Base-by-base conservation (phyloP, 2,113 vertebrate genomes). In the Chamaea fasciata region DNA sequence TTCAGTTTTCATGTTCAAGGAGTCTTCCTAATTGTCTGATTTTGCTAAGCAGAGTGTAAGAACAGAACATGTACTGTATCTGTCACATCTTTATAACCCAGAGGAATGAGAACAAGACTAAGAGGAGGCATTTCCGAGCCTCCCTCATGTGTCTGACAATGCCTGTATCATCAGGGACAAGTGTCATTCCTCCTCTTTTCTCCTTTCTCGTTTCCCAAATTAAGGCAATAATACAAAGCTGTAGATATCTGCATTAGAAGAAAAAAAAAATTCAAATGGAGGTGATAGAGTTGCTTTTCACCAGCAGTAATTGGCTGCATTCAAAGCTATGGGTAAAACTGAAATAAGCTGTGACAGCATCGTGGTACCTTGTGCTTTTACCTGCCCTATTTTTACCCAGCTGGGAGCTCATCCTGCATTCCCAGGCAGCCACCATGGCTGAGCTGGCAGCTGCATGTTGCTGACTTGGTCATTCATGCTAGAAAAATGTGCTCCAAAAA, bases 21-120 rank as follows among this genome's bases (percentile, higher is more conserved):
- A 77, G 15, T 74, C 52, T 83, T 86, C 52, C 62, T 94, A 86
- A 83, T 88, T 81, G 80, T 63, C 86, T 92, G 80, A 78, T 86
- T 96, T 94, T 84, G 52, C 64, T 78, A 71, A 50, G 90, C 73
- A 87, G 85, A 70, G 44, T 71, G 41, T 71, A 89, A 78, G 93
- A 95, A 70, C 79, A 89, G 87, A 93, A 64, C 30, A 37, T 6
- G 35, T 37, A 27, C 68, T 92, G 44, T 86, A 78, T 86, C 84
- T 93, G 83, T 90, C 90, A 94, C 8, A 1, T 95, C 75, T 89
- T 87, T 93, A 82, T 94, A 94, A 91, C 60, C 71, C 64, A 83
- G 71, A 90, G 92, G 79, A 96, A 94, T 71, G 90, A 94, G 92
- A 95, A 88, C 83, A 81, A 87, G 90, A 49, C 71, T 82, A 82